phyloP scores from a whole-genome alignment of 2,888 invertebrate species.

The Apodemia mormo region DNA sequence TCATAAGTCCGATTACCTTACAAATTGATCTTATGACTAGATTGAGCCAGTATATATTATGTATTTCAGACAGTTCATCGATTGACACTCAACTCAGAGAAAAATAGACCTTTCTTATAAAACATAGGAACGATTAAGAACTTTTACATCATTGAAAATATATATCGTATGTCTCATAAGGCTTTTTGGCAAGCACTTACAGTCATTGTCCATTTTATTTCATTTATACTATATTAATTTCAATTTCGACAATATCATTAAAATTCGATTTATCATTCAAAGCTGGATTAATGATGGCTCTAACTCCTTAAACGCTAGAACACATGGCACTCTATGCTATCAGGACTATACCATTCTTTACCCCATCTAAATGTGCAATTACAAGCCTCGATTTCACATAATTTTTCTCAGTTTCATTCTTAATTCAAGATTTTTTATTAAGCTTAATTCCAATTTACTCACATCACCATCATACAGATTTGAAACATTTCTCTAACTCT shows the following conservation, averaged over 20 bases:
- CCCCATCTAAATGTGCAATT: conserved; percentile 44
- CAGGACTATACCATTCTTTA: conserved; percentile 52
- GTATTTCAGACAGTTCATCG: conserved; percentile 59
- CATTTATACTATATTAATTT: conserved; percentile 64
- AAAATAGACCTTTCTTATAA: conserved; percentile 76
- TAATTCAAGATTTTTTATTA: background rate
- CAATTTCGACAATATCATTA: conserved; percentile 63
- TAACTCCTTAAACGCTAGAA: conserved; percentile 71
- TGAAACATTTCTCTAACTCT: background rate
- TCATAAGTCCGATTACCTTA: conserved; percentile 70
- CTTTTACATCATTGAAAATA: conserved; percentile 49
- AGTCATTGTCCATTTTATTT: conserved; percentile 49
- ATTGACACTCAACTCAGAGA: conserved; percentile 60
- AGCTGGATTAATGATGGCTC: conserved; percentile 65
- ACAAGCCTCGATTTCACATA: conserved; percentile 10
- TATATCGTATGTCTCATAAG: conserved; percentile 43
- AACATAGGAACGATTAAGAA: conserved; percentile 73
- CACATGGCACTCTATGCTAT: conserved; percentile 77
- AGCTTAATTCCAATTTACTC: background rate
- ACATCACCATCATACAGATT: background rate
- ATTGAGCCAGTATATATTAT: conserved; percentile 70
- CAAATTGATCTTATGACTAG: conserved; percentile 81
- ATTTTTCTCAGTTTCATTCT: background rate
- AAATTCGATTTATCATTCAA: conserved; percentile 74
- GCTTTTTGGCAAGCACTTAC: conserved; percentile 39